phyloP scores from a whole-genome alignment of 2,797 vertebrate genomes.

The Eulemur rubriventer region DNA sequence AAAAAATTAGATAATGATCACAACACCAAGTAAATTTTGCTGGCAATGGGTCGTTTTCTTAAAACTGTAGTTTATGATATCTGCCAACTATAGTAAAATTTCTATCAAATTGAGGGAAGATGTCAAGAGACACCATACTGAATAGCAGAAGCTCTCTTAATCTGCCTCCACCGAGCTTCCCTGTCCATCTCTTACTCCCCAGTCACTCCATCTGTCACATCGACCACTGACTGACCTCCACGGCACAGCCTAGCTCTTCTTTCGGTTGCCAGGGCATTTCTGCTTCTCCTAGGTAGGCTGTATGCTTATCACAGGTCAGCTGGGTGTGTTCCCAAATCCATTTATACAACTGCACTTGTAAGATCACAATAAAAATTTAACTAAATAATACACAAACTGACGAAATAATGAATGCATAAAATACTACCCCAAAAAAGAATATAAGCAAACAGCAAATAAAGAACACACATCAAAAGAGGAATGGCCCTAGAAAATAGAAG shows the following conservation, averaged over 20 bases:
- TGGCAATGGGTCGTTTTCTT: background rate
- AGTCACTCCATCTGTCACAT: background rate
- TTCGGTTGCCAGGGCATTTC: background rate
- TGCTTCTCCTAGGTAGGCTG: background rate
- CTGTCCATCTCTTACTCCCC: background rate
- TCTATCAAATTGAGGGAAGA: background rate
- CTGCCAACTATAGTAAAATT: background rate
- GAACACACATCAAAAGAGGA: background rate
- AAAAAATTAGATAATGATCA: conserved; percentile 2
- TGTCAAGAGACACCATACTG: background rate
- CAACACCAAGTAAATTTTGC: background rate
- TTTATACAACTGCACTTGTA: background rate
- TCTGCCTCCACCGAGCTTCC: background rate
- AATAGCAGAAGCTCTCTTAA: background rate
- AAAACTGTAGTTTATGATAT: background rate
- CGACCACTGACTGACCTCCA: background rate
- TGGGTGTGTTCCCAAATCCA: background rate
- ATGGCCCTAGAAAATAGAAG: background rate
- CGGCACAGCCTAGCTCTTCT: background rate
- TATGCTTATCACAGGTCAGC: background rate
- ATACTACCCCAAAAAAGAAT: background rate
- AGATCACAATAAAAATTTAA: background rate
- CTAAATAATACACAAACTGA: background rate
- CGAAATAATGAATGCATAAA: background rate
- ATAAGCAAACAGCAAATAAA: background rate